Evolutionary conservation across 92 coral and sea anemone genomes (phyloP).

Genomic region (Zoanthus sansibaricus): DNA sequence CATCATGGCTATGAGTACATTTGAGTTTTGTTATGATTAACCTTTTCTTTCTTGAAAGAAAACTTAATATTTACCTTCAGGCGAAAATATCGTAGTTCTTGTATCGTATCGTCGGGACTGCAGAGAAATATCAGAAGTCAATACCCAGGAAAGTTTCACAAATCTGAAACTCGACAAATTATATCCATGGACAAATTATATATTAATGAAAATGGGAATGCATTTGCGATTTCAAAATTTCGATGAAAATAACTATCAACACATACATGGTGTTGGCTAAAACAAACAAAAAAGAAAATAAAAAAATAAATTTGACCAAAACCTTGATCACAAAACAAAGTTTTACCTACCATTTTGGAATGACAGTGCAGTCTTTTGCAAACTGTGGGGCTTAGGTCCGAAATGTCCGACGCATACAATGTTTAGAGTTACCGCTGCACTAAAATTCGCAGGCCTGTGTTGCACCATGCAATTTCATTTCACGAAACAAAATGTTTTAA

Average conservation of each 20-base stretch:
- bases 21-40: no score
- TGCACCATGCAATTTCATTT: conserved; percentile 74
- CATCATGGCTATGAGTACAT: no score
- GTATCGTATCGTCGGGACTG: conserved; percentile 99
- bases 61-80: conserved; percentile 82
- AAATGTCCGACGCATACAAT: conserved; percentile 45
- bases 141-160: background rate
- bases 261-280: background rate
- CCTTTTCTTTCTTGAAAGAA: no score
- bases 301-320: background rate
- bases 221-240: background rate
- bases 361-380: conserved; percentile 87
- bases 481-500: background rate
- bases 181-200: background rate
- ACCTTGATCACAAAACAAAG: background rate
- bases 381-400: conserved; percentile 56
- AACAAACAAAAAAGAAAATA: background rate
- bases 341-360: conserved; percentile 90
- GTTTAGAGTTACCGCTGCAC: conserved; percentile 54
- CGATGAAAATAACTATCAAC: background rate
- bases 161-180: background rate
- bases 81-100: conserved; percentile 98
- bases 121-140: conserved; percentile 13
- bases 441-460: conserved; percentile 65
- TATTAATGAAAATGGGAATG: background rate